Evolutionary conservation across 2,113 vertebrate genomes (phyloP).

Genomic region (Oxyruncus cristatus): DNA sequence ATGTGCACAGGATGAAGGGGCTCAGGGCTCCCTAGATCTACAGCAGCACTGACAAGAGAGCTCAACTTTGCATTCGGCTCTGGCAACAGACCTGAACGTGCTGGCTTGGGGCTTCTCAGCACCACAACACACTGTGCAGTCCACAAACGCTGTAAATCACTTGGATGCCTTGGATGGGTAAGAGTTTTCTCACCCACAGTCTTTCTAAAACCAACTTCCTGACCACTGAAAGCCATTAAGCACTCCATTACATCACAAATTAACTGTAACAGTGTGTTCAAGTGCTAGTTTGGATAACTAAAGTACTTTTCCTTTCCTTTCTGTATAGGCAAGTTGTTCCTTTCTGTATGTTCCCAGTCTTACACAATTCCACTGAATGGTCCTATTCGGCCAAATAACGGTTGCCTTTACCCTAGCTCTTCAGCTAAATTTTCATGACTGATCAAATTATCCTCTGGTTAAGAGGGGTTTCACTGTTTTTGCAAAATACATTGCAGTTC

Average conservation of each 20-base stretch:
- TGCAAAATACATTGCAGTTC: background rate
- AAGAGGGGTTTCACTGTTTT: background rate
- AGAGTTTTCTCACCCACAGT: background rate
- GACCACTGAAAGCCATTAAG: constrained; percentile 28
- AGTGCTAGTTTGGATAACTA: background rate
- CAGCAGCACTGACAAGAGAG: background rate
- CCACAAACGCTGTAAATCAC: background rate
- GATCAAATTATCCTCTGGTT: background rate
- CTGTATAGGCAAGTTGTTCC: background rate
- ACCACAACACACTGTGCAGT: background rate
- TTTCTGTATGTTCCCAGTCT: background rate
- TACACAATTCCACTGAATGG: background rate
- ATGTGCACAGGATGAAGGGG: rapidly evolving
- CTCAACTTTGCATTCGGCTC: background rate
- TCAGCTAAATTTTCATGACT: background rate
- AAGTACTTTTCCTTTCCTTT: background rate
- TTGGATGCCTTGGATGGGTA: background rate
- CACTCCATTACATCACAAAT: background rate
- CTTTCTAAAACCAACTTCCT: constrained; percentile 22
- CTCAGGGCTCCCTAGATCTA: background rate
- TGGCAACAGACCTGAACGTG: rapidly evolving
- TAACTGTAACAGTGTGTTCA: background rate
- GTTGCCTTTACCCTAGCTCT: background rate
- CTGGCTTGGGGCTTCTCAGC: background rate
- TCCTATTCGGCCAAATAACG: background rate